Evolutionary conservation across 2,113 vertebrate genomes (phyloP).

Genomic region (Corvus moneduloides): DNA sequence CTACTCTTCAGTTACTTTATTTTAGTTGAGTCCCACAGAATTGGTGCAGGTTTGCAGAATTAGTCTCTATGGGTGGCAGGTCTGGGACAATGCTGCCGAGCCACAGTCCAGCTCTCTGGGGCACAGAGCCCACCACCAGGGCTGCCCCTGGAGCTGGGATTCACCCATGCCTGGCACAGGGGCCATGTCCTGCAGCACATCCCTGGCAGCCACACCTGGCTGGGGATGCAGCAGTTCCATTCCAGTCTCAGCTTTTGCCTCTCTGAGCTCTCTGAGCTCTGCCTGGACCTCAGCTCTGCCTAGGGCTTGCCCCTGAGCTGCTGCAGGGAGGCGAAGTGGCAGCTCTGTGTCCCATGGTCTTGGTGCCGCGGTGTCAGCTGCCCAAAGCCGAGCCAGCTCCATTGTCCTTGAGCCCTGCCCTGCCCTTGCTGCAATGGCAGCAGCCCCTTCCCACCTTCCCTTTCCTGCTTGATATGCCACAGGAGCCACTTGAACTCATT

Average conservation of each 20-base stretch:
- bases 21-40: not conserved
- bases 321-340: accelerated
- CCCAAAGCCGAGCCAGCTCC: not conserved
- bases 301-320: not conserved
- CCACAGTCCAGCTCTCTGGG: not conserved
- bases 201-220: not conserved
- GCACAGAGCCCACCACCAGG: accelerated
- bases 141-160: not conserved
- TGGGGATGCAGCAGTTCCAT: accelerated
- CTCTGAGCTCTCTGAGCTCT: not conserved
- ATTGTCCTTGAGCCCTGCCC: conserved; percentile 64
- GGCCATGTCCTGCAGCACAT: not conserved
- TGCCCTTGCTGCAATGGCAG: conserved; percentile 34
- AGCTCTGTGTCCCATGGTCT: not conserved
- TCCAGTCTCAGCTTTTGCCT: not conserved
- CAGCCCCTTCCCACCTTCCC: conserved; percentile 28
- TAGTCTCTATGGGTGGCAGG: accelerated
- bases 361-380: not conserved
- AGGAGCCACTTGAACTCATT: conserved; percentile 68
- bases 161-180: accelerated
- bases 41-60: not conserved
- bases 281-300: not conserved
- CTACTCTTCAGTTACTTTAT: not conserved
- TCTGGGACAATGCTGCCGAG: accelerated
- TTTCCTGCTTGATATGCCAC: conserved; percentile 67